Percentiles rank a stretch among this genome's conserved stretches.
Evolutionary conservation across 2,888 invertebrate genomes (phyloP).

Genomic region (Sericinus montela): DNA sequence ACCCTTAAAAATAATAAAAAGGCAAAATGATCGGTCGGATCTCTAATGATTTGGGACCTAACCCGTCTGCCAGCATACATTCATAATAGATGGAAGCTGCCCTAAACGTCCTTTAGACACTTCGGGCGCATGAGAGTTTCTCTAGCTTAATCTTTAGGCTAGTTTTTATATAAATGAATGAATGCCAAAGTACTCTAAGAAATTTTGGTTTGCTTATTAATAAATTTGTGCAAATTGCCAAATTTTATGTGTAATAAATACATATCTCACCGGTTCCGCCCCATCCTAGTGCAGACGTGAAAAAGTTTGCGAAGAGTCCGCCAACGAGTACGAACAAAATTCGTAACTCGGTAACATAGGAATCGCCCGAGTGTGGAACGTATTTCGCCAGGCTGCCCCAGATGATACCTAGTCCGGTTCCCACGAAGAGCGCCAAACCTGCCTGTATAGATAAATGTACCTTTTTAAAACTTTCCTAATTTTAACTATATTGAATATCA

Average conservation of each 20-base stretch:
- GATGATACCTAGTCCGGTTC: constrained; percentile 46
- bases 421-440: constrained; percentile 50
- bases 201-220: too few species aligned
- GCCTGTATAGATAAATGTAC: constrained; percentile 42
- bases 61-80: too few species aligned
- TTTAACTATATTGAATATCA: constrained; percentile 6
- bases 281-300: constrained; percentile 54
- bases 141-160: too few species aligned
- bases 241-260: not conserved
- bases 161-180: too few species aligned
- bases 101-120: too few species aligned
- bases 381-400: constrained; percentile 59
- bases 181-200: too few species aligned
- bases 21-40: too few species aligned
- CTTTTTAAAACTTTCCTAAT: constrained; percentile 10
- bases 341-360: constrained; percentile 55
- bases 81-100: too few species aligned
- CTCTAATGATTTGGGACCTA: too few species aligned
- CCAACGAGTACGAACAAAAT: constrained; percentile 56
- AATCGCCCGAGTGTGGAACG: constrained; percentile 49
- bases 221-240: too few species aligned
- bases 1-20: too few species aligned
- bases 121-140: too few species aligned
- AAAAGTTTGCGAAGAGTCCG: constrained; percentile 54
- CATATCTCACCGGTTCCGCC: constrained; percentile 54